Evolutionary conservation across 2,113 vertebrate genomes (phyloP), one percentile per base, ranked within the genome.

Genomic region (Gopherus flavomarginatus): DNA sequence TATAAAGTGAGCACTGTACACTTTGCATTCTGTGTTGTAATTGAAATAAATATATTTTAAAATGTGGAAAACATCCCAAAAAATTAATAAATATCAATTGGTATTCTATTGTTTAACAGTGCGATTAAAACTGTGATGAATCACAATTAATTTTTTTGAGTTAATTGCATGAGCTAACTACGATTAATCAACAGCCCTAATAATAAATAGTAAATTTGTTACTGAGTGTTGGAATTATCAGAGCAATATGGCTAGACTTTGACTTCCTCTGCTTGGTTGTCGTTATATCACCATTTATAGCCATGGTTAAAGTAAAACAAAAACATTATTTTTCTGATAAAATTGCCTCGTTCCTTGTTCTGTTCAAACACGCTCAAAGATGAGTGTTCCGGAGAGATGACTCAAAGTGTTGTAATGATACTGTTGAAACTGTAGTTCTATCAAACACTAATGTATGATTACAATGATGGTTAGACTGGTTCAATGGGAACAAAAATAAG

Each of bases 141-240:
- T 54, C 21, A 6, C 21, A 9, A 54, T 54, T 54, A 54, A 53
- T 53, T 53, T 53, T 54, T 21, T 54, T 22, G 53, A 54, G 53
- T 54, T 54, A 54, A 54, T 54, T 21, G 7, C 7, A 16, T 54
- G 53, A 54, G 53, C 21, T 22, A 54, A 54, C 53, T 54, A 54
- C 1, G 8, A 54, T 54, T 54, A 54, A 54, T 54, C 14, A 9
- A 54, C 59, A 35, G 59, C 14, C 27, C 31, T 38, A 81, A 1
- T 77, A 17, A 82, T 49, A 88, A 86, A 53, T 53, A 57, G 65
- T 93, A 79, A 93, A 83, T 77, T 4, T 75, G 31, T 81, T 31
- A 26, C 29, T 94, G 54, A 90, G 90, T 84, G 56, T 94, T 83
- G 53, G 77, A 92, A 79, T 96, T 91, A 87, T 50, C 81, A 90